Base-by-base conservation (phyloP, 2,113 vertebrate species). In the Catharus fuscescens region DNA sequence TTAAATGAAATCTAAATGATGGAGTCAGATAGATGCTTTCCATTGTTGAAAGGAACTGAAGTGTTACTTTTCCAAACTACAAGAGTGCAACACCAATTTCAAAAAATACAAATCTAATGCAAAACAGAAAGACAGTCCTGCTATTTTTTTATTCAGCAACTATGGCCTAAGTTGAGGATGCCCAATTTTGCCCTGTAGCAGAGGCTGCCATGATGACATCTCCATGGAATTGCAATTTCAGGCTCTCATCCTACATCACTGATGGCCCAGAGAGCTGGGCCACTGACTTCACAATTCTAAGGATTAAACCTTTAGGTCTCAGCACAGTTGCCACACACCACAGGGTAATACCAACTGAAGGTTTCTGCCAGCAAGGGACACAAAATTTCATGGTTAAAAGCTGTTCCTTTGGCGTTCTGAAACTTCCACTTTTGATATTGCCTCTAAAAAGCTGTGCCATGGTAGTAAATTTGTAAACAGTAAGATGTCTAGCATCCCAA, bases 1-100 rank as follows among this genome's bases (percentile, higher is more conserved):
- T 57, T 87, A 85, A 94, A 93, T 70, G 80, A 89, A 94, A 91
- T 50, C 50, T 48, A 86, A 62, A 18, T 26, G 9, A 95, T 73
- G 61, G 40, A 67, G 78, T 95, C 71, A 83, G 47, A 72, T 31
- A 89, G 62, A 70, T 28, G 53, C 42, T 91, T 96, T 89, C 84
- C 44, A 71, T 80, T 92, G 66, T 28, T 54, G 52, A 71, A 67
- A 83, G 47, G 60, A 93, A 88, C 5, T 3, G 1, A 61, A 72
- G 52, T 19, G 4, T 50, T 88, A 72, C 18, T 81, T 88, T 76
- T 65, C 54, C 57, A 50, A 90, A 81, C 32, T 34, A 71, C 11
- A 89, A 29, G 64, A 9, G 1, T 38, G 60, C 8, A 85, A 65
- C 45, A 82, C 10, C 2, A 5, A 91, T 57, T 79, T 79, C 32